These are phyloP conservation scores for Brachypteracias leptosomus DNA, from an alignment of 2,113 vertebrate genomes.

Conservation along the genomic window DNA sequence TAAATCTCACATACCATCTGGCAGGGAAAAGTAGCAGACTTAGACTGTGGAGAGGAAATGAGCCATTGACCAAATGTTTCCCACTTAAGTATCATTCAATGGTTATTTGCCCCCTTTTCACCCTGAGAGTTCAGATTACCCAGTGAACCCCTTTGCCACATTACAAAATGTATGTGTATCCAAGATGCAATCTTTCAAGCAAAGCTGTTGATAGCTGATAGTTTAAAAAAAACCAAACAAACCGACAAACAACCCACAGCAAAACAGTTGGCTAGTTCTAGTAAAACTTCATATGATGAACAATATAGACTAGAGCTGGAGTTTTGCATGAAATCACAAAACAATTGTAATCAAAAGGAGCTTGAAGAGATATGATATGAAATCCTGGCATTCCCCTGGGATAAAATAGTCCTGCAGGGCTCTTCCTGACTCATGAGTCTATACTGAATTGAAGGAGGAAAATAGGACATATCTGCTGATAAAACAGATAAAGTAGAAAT, in stretches of 20 bases:
- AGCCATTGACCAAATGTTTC: constrained; percentile 18
- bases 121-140: background rate
- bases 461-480: constrained; percentile 42
- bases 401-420: constrained; percentile 25
- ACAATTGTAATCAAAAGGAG: constrained; percentile 39
- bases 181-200: background rate
- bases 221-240: background rate
- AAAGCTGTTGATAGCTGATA: background rate
- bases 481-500: constrained; percentile 21
- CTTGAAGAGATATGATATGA: constrained; percentile 42
- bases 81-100: background rate
- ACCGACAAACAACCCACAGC: background rate
- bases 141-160: background rate
- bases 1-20: constrained; percentile 12
- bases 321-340: constrained; percentile 19
- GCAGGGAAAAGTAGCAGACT: background rate
- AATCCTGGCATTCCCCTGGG: constrained; percentile 40
- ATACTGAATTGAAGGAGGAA: constrained; percentile 13
- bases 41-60: background rate
- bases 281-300: background rate
- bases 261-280: background rate
- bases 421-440: constrained; percentile 21
- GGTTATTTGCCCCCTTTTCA: background rate
- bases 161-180: background rate
- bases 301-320: background rate